Conservation (phyloP, 2,797 vertebrate genomes). For the Ctenopoma kingsleyae region DNA sequence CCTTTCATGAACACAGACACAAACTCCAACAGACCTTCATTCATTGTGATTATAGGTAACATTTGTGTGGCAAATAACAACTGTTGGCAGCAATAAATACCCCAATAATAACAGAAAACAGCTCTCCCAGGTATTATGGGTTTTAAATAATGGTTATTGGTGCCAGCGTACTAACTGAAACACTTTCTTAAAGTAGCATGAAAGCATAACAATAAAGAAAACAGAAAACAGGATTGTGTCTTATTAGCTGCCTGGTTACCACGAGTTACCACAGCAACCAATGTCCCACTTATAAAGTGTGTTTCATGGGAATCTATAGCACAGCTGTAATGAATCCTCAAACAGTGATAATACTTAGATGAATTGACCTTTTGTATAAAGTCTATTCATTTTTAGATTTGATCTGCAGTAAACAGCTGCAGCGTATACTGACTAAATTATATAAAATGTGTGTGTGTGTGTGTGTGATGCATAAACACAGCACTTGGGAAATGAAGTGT, state of each 20-base stretch:
- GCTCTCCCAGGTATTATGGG: slow-evolving; percentile 11
- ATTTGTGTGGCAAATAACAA: slow-evolving; percentile 8
- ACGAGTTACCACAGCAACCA: slow-evolving; percentile 36
- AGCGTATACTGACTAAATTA: background rate
- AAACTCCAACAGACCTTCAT: background rate
- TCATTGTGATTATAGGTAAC: slow-evolving; percentile 10
- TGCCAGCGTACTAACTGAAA: slow-evolving; percentile 5
- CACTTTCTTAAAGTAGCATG: slow-evolving; percentile 2
- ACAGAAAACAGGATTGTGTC: slow-evolving; percentile 6
- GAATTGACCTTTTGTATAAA: background rate
- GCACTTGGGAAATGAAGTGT: background rate
- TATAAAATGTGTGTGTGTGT: background rate
- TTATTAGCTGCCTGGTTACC: slow-evolving; percentile 26
- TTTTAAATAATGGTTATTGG: slow-evolving; percentile 28
- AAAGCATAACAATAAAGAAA: slow-evolving; percentile 20
- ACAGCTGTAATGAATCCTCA: background rate
- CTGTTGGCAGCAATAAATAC: slow-evolving; percentile 7
- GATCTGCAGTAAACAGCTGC: slow-evolving; percentile 12
- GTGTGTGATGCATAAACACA: background rate
- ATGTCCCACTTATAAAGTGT: slow-evolving; percentile 1
- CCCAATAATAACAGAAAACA: slow-evolving; percentile 20
- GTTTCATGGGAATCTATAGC: slow-evolving; percentile 25
- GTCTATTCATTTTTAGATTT: slow-evolving; percentile 17
- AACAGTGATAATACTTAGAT: background rate
- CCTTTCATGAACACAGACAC: background rate